Conservation (phyloP, 2,113 vertebrate species). For the Calidris pugnax region DNA sequence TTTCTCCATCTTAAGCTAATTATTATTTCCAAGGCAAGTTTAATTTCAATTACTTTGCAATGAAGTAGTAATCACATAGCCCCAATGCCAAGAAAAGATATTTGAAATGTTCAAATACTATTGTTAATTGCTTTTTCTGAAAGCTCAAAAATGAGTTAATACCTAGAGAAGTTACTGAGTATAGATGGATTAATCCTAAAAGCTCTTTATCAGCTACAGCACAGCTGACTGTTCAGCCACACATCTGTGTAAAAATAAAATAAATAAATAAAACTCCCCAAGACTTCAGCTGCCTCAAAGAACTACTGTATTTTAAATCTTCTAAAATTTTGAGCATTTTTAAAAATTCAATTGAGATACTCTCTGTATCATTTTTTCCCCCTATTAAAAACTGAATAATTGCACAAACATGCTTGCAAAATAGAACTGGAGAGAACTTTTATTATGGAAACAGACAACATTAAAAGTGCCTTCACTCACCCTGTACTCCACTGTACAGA, state of each 20-base stretch:
- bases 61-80: neutral
- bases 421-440: neutral
- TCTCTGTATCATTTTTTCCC: neutral
- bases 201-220: neutral
- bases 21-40: conserved; percentile 12
- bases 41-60: conserved; percentile 6
- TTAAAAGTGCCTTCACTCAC: neutral
- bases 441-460: neutral
- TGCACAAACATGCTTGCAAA: neutral
- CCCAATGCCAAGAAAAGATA: neutral
- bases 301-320: neutral
- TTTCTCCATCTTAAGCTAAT: neutral
- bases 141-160: neutral
- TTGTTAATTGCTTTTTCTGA: neutral
- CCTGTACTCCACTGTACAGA: neutral
- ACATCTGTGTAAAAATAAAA: neutral
- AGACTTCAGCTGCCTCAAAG: neutral
- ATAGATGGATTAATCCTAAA: neutral
- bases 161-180: neutral
- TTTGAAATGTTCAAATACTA: neutral
- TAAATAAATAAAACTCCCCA: neutral
- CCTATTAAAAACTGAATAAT: neutral
- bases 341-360: neutral
- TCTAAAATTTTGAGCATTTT: neutral
- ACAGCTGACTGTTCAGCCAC: neutral